Conservation (phyloP, 2,797 vertebrate species). For the Brotogeris chrysoptera region DNA sequence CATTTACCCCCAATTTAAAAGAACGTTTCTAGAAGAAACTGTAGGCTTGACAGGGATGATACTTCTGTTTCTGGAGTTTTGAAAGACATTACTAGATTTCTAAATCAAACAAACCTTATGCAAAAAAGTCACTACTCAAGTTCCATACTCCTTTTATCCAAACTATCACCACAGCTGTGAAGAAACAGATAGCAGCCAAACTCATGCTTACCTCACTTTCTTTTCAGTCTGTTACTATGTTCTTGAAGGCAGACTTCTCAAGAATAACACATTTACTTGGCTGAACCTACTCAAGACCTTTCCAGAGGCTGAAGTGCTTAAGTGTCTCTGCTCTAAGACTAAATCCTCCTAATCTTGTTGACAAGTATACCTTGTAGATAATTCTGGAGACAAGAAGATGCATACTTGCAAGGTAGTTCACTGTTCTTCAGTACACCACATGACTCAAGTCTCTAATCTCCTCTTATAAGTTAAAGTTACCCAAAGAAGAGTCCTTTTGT, state of each 20-base stretch:
- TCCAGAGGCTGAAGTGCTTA: constrained; percentile 77
- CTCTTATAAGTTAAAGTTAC: neutral
- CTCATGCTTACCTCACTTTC: constrained; percentile 58
- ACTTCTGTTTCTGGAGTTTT: neutral
- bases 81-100: neutral
- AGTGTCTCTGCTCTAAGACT: constrained; percentile 75
- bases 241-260: constrained; percentile 67
- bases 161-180: neutral
- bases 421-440: neutral
- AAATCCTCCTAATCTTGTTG: constrained; percentile 82
- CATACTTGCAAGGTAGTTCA: neutral
- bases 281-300: constrained; percentile 64
- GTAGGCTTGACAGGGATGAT: neutral
- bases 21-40: neutral
- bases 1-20: neutral
- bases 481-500: neutral
- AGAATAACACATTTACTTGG: constrained; percentile 74
- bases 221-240: constrained; percentile 47
- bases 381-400: constrained; percentile 59
- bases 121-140: neutral
- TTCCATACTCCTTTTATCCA: neutral
- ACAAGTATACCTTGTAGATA: constrained; percentile 76
- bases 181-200: neutral
- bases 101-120: neutral
- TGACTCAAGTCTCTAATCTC: neutral